Evolutionary conservation across 2,113 vertebrate species (phyloP).

Genomic region (Oncorhynchus kisutch): DNA sequence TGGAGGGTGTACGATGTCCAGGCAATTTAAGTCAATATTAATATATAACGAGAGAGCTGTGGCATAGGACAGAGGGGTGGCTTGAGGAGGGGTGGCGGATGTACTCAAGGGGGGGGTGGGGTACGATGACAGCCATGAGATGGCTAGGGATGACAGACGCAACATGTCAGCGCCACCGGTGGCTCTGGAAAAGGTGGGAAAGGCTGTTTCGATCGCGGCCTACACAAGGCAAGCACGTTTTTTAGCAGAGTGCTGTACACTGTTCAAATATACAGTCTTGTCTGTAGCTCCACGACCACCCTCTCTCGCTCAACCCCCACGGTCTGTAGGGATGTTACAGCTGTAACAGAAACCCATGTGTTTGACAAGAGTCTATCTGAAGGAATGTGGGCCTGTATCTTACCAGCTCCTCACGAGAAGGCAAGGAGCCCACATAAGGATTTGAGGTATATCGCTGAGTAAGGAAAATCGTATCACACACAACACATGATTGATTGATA

Average conservation of each 20-base stretch:
- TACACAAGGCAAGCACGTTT: constrained; percentile 5
- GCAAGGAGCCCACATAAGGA: background rate
- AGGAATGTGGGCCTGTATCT: background rate
- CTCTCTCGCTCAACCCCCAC: background rate
- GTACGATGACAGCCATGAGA: constrained; percentile 43
- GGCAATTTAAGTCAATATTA: constrained; percentile 50
- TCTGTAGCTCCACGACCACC: constrained; percentile 1
- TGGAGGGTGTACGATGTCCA: constrained; percentile 10
- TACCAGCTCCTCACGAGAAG: background rate
- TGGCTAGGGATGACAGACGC: constrained; percentile 46
- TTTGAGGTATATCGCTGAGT: background rate
- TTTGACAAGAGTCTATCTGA: background rate
- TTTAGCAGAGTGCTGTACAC: background rate
- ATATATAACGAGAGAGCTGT: constrained; percentile 39
- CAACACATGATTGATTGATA: background rate
- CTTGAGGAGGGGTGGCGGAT: background rate
- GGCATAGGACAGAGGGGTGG: background rate
- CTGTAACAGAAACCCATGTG: background rate
- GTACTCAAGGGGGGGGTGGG: background rate
- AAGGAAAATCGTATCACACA: background rate
- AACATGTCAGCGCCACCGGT: constrained; percentile 35
- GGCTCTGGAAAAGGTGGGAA: background rate
- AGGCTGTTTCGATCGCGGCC: background rate
- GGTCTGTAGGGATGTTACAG: background rate
- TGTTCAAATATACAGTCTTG: constrained; percentile 35